Percentiles rank a stretch among this genome's conserved stretches.
phyloP scores from a whole-genome alignment of 2,888 invertebrate species.

The Strigamia transsilvanica region DNA sequence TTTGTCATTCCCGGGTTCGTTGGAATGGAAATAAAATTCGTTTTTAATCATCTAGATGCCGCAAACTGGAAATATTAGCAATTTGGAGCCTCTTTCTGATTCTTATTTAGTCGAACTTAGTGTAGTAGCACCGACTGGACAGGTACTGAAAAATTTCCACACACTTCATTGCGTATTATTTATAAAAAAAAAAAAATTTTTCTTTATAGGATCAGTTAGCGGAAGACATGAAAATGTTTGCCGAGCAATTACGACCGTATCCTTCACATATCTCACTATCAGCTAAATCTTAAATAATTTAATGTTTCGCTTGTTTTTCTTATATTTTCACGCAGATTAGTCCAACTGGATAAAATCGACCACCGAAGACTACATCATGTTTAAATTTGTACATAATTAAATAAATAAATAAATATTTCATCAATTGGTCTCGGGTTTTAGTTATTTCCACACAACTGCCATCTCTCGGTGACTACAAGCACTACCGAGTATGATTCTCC shows the following conservation, averaged over 20 bases:
- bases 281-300: background rate
- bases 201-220: slow-evolving; percentile 49
- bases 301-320: background rate
- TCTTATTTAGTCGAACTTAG: slow-evolving; percentile 94
- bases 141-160: slow-evolving; percentile 46
- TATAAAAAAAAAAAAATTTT: background rate
- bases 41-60: slow-evolving; percentile 39
- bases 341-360: slow-evolving; percentile 48
- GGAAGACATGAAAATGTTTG: slow-evolving; percentile 50
- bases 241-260: slow-evolving; percentile 51
- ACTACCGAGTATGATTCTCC: background rate
- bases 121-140: slow-evolving; percentile 65
- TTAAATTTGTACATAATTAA: background rate
- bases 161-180: too few species aligned
- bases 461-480: background rate
- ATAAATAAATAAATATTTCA: background rate
- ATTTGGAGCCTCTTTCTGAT: slow-evolving; percentile 84
- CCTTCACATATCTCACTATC: background rate
- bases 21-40: background rate
- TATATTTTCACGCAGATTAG: background rate
- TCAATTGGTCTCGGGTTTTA: too few species aligned
- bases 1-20: background rate
- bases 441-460: background rate
- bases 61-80: slow-evolving; percentile 62
- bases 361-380: slow-evolving; percentile 32